A percentile compares a stretch with the other conserved stretches of the same genome.
Evolutionary conservation across 1,140 invertebrate species (phyloP).

Genomic region (Psilanteris sp.): DNA sequence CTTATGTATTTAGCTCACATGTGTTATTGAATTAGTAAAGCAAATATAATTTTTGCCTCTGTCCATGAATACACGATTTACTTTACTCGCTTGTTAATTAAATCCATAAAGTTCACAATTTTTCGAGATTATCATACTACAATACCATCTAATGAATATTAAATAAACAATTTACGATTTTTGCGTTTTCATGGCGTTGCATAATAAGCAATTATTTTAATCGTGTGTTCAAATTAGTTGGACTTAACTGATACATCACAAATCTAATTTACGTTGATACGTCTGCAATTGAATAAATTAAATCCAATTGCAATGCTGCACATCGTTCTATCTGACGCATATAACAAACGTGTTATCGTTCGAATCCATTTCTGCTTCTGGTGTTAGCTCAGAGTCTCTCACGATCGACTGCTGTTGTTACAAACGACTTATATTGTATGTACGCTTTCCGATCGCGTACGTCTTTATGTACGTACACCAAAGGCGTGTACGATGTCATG

Average conservation of each 20-base stretch:
- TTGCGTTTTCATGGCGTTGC: slow-evolving; percentile 58
- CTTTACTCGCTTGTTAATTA: no score
- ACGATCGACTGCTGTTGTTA: slow-evolving; percentile 56
- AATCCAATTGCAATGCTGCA: slow-evolving; percentile 66
- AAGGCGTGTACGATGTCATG: slow-evolving; percentile 53
- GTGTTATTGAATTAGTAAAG: no score
- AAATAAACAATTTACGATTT: slow-evolving; percentile 40
- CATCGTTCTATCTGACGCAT: slow-evolving; percentile 72
- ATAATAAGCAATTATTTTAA: slow-evolving; percentile 74
- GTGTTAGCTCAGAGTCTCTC: slow-evolving; percentile 63
- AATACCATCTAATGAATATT: slow-evolving; percentile 14
- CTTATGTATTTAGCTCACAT: no score
- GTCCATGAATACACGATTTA: no score
- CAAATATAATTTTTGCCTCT: no score
- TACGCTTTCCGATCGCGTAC: slow-evolving; percentile 61
- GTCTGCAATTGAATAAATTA: slow-evolving; percentile 75
- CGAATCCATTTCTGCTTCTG: slow-evolving; percentile 66
- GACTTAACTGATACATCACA: slow-evolving; percentile 73
- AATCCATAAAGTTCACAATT: no score
- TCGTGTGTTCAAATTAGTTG: slow-evolving; percentile 72
- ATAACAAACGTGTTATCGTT: slow-evolving; percentile 76
- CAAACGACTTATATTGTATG: slow-evolving; percentile 50
- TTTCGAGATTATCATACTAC: neutral
- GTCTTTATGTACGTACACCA: slow-evolving; percentile 60
- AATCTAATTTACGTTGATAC: slow-evolving; percentile 73